These are phyloP conservation scores for Stichopus chloronotus DNA, from an alignment of 35 echinoderm and acorn worm genomes.

Conservation along the genomic window DNA sequence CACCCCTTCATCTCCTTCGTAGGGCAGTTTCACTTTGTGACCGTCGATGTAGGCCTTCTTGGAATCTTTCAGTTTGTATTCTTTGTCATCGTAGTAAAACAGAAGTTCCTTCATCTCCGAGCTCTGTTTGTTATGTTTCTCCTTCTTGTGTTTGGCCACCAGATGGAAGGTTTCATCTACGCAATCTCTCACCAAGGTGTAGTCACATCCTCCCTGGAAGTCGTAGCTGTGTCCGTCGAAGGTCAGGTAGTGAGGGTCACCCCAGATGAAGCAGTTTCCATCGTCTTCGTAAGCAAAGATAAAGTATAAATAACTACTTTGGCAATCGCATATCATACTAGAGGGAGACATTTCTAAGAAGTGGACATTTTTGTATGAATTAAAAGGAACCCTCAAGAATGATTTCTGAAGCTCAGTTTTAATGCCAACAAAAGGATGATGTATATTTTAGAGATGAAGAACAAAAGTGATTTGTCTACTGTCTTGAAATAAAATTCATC, in stretches of 20 bases:
- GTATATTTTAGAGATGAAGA: neutral
- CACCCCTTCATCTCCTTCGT: constrained; percentile 20
- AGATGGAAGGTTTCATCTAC: constrained; percentile 29
- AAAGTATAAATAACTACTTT: neutral
- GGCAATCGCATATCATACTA: neutral
- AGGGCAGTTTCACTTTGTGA: constrained; percentile 29
- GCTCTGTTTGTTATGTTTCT: constrained; percentile 31
- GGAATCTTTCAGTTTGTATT: constrained; percentile 45
- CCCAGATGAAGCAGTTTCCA: constrained; percentile 86
- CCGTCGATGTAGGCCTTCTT: constrained; percentile 48
- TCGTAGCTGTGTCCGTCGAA: constrained; percentile 77
- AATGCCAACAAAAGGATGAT: neutral
- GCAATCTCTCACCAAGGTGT: constrained; percentile 79
- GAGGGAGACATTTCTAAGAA: no score
- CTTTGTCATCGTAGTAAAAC: constrained; percentile 28
- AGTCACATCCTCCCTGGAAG: constrained; percentile 86
- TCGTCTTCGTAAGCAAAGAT: constrained; percentile 25
- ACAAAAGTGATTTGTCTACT: neutral
- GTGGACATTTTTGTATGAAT: no score
- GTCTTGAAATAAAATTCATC: neutral
- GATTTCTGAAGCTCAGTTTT: neutral
- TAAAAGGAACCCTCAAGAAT: neutral
- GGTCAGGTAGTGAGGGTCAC: constrained; percentile 88
- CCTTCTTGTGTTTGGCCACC: constrained; percentile 46
- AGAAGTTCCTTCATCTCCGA: constrained; percentile 26